phyloP scores from a whole-genome alignment of 2,888 invertebrate genomes.

The Microdon myrmicae region DNA sequence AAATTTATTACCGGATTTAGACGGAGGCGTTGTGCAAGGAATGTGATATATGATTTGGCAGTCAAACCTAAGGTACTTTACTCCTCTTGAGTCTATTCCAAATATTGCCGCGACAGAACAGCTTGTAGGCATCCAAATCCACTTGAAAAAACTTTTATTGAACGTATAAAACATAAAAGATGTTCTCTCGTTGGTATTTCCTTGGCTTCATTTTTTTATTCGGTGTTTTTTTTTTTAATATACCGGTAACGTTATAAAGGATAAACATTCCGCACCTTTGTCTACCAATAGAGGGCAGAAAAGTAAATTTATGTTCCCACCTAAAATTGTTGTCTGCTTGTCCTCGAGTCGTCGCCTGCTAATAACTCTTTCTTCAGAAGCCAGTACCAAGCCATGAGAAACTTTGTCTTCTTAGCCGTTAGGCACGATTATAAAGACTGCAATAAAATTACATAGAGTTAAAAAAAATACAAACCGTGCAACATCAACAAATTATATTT shows the following conservation, averaged over 20 bases:
- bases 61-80: conserved; percentile 33
- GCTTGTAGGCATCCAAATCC: conserved; percentile 19
- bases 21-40: conserved; percentile 16
- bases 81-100: conserved; percentile 21
- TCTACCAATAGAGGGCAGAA: conserved; percentile 11
- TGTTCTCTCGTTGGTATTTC: too few species aligned
- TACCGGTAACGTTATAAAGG: conserved; percentile 9
- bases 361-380: conserved; percentile 36
- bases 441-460: conserved; percentile 28
- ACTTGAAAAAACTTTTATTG: conserved; percentile 39
- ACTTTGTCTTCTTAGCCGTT: conserved; percentile 22
- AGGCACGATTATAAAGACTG: conserved; percentile 1
- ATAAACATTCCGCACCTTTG: conserved; percentile 4
- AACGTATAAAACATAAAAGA: conserved; percentile 36
- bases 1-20: conserved; percentile 30
- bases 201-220: too few species aligned
- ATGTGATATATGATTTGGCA: conserved; percentile 40
- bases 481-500: too few species aligned
- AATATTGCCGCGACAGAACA: not conserved
- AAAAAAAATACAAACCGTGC: conserved; percentile 14
- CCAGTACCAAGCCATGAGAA: conserved; percentile 12
- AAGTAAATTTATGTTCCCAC: conserved; percentile 39
- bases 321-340: conserved; percentile 33
- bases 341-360: conserved; percentile 38
- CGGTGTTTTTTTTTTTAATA: conserved; percentile 9